Conservation (phyloP, 1,140 invertebrate genomes). For the Musca vetustissima region DNA sequence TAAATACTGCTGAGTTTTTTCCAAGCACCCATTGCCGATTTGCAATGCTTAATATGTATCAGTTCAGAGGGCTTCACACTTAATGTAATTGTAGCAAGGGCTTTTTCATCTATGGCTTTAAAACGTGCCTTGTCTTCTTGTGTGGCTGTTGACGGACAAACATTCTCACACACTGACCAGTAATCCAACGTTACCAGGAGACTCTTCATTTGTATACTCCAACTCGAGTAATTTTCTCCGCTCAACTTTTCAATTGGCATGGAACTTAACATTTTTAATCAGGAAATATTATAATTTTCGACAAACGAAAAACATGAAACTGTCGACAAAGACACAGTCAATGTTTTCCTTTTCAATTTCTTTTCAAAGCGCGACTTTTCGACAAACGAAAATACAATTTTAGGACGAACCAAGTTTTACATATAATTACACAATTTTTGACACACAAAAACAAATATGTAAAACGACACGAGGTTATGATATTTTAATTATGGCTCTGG, state of each 20-base stretch:
- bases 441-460: no score
- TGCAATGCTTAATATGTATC: constrained; percentile 17
- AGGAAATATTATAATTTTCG: not conserved
- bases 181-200: constrained; percentile 5
- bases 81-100: constrained; percentile 16
- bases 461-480: no score
- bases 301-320: not conserved
- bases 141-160: constrained; percentile 31
- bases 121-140: constrained; percentile 2
- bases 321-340: not conserved
- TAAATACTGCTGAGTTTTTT: constrained; percentile 4
- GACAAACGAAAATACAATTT: no score
- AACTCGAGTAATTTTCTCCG: not conserved
- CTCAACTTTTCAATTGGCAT: constrained; percentile 10
- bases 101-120: constrained; percentile 16
- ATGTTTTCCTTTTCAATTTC: no score
- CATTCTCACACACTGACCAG: not conserved
- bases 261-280: not conserved
- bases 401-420: no score
- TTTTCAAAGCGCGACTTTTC: no score
- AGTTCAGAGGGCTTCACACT: constrained; percentile 15
- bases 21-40: constrained; percentile 10
- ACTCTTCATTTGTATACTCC: constrained; percentile 9
- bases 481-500: constrained; percentile 1
- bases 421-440: no score